phyloP scores from a whole-genome alignment of 1,140 invertebrate species.

The Drosophila insularis region DNA sequence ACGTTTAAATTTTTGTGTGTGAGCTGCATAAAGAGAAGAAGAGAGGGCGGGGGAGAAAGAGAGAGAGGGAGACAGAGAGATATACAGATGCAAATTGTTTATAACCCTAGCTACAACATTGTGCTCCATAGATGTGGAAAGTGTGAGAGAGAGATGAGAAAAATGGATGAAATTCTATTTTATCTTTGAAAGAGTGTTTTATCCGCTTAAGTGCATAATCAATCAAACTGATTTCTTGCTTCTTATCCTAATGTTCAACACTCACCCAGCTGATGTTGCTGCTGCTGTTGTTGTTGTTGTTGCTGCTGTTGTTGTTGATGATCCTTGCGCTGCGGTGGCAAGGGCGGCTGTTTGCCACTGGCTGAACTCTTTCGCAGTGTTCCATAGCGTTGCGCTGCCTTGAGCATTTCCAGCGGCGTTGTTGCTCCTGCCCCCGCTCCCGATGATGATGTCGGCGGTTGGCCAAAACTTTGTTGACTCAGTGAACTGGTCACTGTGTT shows the following conservation, averaged over 20 bases:
- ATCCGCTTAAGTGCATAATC: constrained; percentile 78
- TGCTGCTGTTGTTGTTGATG: constrained; percentile 48
- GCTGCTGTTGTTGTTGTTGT: constrained; percentile 37
- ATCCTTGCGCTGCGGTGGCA: constrained; percentile 66
- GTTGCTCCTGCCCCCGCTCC: constrained; percentile 34
- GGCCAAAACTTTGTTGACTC: constrained; percentile 68
- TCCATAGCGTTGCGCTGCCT: constrained; percentile 74
- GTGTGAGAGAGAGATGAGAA: background rate
- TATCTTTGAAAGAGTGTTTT: constrained; percentile 50
- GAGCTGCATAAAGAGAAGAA: constrained; percentile 55
- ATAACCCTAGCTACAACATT: constrained; percentile 7
- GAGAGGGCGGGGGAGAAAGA: background rate
- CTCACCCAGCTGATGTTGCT: constrained; percentile 69
- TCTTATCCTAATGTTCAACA: constrained; percentile 33
- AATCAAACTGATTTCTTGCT: constrained; percentile 76
- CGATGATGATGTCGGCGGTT: background rate
- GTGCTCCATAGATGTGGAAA: background rate
- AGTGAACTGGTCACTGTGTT: constrained; percentile 72
- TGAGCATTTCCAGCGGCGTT: constrained; percentile 66
- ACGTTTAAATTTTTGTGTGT: constrained; percentile 18
- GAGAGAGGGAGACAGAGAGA: constrained; percentile 12
- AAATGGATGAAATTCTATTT: constrained; percentile 56
- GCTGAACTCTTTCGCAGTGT: constrained; percentile 61
- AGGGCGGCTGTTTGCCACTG: constrained; percentile 56
- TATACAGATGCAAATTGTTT: constrained; percentile 73